Percentiles rank a stretch among this genome's conserved stretches.
Conservation (phyloP, 2,888 invertebrate species). For the Endotricha flammealis region DNA sequence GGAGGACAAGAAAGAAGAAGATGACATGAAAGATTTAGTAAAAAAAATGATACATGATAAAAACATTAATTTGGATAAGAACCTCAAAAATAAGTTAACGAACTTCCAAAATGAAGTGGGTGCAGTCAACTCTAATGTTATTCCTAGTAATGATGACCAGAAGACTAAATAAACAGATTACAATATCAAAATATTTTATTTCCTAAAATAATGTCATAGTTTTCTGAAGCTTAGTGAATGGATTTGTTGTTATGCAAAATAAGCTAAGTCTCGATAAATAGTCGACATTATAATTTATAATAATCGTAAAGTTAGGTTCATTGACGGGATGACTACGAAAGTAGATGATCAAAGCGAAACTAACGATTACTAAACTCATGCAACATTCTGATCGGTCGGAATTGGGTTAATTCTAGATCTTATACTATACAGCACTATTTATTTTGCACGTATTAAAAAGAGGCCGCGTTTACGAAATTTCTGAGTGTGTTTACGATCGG, state of each 20-base stretch:
- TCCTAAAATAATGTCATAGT: no score
- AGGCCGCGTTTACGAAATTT: conserved; percentile 33
- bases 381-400: conserved; percentile 10
- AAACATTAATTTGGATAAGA: conserved; percentile 30
- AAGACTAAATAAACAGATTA: background rate
- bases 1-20: conserved; percentile 15
- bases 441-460: conserved; percentile 27
- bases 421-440: conserved; percentile 17
- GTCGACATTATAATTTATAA: no score
- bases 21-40: conserved; percentile 36
- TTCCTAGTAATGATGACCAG: conserved; percentile 14
- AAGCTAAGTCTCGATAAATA: no score
- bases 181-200: background rate
- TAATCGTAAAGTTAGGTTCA: no score
- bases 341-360: background rate
- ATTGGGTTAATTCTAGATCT: conserved; percentile 6
- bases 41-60: conserved; percentile 44
- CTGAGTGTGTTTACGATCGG: conserved; percentile 33
- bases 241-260: no score
- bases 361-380: background rate
- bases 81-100: conserved; percentile 38
- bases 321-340: background rate
- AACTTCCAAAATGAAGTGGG: conserved; percentile 37
- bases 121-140: conserved; percentile 29
- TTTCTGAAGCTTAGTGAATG: no score